phyloP scores from a whole-genome alignment of 1,140 invertebrate species.

The Drosophila ercepeae region DNA sequence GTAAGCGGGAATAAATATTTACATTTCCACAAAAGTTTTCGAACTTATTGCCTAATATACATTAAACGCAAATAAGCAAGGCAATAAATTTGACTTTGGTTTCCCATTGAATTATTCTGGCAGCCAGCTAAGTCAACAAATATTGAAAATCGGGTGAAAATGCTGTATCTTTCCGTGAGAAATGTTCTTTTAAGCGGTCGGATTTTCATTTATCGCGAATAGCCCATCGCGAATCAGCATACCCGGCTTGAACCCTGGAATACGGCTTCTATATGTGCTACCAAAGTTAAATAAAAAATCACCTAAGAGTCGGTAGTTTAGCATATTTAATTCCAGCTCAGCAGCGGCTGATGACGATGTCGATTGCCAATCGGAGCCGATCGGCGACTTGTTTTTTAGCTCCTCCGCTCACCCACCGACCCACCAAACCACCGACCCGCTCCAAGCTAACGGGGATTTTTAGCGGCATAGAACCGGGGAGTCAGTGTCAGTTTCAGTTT shows the following conservation, averaged over 20 bases:
- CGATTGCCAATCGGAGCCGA: conserved; percentile 40
- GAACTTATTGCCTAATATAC: conserved; percentile 12
- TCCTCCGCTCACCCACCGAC: background rate
- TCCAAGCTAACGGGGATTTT: conserved; percentile 26
- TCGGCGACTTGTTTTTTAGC: conserved; percentile 35
- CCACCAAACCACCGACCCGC: background rate
- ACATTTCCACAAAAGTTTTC: conserved; percentile 9
- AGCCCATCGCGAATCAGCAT: background rate
- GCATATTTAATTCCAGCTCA: conserved; percentile 32
- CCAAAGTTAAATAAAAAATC: conserved; percentile 31
- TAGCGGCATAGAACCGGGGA: conserved; percentile 10
- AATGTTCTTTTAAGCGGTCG: background rate
- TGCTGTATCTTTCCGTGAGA: background rate
- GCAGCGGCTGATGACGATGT: conserved; percentile 27
- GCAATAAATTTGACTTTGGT: background rate
- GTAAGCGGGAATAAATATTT: conserved; percentile 25
- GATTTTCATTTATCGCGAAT: background rate
- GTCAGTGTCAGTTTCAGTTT: conserved; percentile 59
- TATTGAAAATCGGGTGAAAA: background rate
- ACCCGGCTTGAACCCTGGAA: conserved; percentile 4
- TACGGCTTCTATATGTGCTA: background rate
- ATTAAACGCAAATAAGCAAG: conserved; percentile 1
- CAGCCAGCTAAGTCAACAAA: background rate
- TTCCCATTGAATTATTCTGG: background rate
- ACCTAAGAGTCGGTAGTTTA: conserved; percentile 28